These are phyloP conservation scores for Drosophila helvetica DNA, from an alignment of 2,888 invertebrate genomes.

Conservation along the genomic window DNA sequence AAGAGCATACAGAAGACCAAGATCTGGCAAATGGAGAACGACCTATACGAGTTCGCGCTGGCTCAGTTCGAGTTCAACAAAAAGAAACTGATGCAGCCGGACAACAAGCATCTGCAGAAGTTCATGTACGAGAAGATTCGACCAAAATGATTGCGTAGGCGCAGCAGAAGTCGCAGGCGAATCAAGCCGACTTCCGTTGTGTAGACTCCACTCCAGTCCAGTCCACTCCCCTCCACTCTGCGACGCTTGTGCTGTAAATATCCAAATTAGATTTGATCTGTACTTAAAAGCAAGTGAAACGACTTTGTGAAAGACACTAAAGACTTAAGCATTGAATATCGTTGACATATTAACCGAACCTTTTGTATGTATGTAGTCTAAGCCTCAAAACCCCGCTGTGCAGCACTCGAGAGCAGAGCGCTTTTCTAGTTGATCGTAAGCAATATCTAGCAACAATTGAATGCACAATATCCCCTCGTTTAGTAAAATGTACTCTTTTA, in stretches of 20 bases:
- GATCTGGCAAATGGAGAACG: slow-evolving; percentile 98
- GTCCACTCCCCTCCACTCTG: slow-evolving; percentile 10
- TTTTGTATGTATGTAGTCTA: slow-evolving; percentile 47
- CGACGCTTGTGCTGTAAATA: slow-evolving; percentile 49
- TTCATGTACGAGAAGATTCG: slow-evolving; percentile 97
- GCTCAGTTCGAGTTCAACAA: slow-evolving; percentile 95
- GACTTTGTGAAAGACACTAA: slow-evolving; percentile 65
- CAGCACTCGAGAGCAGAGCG: slow-evolving; percentile 33
- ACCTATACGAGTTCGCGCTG: slow-evolving; percentile 95
- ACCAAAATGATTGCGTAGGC: slow-evolving; percentile 87
- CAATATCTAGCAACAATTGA: slow-evolving; percentile 71
- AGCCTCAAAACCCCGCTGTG: slow-evolving; percentile 28
- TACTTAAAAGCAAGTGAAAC: slow-evolving; percentile 59
- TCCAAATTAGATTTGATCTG: slow-evolving; percentile 48
- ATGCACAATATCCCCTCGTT: slow-evolving; percentile 40
- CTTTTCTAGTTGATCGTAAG: slow-evolving; percentile 52
- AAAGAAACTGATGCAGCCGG: slow-evolving; percentile 88
- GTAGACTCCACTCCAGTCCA: neutral
- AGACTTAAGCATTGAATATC: slow-evolving; percentile 77
- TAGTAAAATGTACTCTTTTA: slow-evolving; percentile 46
- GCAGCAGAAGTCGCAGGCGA: slow-evolving; percentile 35
- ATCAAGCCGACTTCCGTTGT: slow-evolving; percentile 19
- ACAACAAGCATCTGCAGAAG: slow-evolving; percentile 87
- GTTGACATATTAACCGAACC: slow-evolving; percentile 75
- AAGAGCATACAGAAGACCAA: slow-evolving; percentile 91